Conservation (phyloP, 2,888 invertebrate genomes). For the Parnassius smintheus region DNA sequence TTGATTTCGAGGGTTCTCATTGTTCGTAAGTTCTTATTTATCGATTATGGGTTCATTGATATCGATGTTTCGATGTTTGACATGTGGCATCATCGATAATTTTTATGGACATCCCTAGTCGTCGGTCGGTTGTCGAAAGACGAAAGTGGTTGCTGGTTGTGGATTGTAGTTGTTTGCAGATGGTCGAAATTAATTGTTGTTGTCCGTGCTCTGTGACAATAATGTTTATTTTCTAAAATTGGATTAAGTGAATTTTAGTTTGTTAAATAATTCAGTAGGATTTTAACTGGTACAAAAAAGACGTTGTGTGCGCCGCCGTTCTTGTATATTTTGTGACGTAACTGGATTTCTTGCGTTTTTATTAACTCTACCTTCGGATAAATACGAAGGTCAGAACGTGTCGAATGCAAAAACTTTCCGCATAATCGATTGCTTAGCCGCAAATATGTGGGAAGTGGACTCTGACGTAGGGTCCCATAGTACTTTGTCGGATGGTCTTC, state of each 20-base stretch:
- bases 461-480: slow-evolving; percentile 70
- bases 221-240: too few relatives aligned
- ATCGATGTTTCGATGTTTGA: too few relatives aligned
- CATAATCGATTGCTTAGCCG: slow-evolving; percentile 49
- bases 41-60: too few relatives aligned
- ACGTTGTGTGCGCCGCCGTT: slow-evolving; percentile 37
- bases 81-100: too few relatives aligned
- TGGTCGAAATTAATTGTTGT: slow-evolving; percentile 44
- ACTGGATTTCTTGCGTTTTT: slow-evolving; percentile 54
- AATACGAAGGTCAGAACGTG: slow-evolving; percentile 52
- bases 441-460: slow-evolving; percentile 74
- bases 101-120: background rate
- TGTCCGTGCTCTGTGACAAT: slow-evolving; percentile 27
- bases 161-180: slow-evolving; percentile 32
- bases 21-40: too few relatives aligned
- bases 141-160: too few relatives aligned
- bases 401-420: slow-evolving; percentile 52
- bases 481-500: slow-evolving; percentile 73
- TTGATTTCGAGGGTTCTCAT: too few relatives aligned
- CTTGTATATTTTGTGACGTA: slow-evolving; percentile 65
- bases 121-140: slow-evolving; percentile 12
- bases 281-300: slow-evolving; percentile 2
- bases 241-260: too few relatives aligned
- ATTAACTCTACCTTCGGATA: slow-evolving; percentile 53
- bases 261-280: too few relatives aligned